A percentile compares a stretch with the other conserved stretches of the same genome.
Conservation (phyloP, 2,888 invertebrate genomes). For the Boloria euphrosyne region DNA sequence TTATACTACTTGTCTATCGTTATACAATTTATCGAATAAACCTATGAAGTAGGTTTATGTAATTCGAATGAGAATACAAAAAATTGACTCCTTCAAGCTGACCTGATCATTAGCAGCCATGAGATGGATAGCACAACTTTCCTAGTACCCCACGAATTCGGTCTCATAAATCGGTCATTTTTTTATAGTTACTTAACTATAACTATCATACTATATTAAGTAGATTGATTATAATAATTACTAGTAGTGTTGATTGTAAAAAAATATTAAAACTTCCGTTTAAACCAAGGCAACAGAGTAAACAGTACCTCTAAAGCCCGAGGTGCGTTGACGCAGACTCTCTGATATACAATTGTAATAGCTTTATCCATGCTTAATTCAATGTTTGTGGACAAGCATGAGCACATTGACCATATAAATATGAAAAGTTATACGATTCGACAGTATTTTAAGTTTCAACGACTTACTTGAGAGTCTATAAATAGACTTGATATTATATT, state of each 20-base stretch:
- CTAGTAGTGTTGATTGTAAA: not conserved
- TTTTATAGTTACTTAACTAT: too few species aligned
- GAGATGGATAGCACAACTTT: too few species aligned
- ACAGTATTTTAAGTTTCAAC: conserved; percentile 18
- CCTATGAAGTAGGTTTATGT: too few species aligned
- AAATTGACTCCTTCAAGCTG: too few species aligned
- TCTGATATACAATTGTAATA: conserved; percentile 68
- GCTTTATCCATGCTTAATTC: conserved; percentile 61
- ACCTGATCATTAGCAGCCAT: too few species aligned
- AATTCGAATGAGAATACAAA: too few species aligned
- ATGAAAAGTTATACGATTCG: conserved; percentile 30
- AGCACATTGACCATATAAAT: conserved; percentile 38
- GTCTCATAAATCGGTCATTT: too few species aligned
- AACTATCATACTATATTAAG: too few species aligned
- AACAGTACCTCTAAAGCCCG: conserved; percentile 19
- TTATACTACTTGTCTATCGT: too few species aligned
- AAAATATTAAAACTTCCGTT: not conserved
- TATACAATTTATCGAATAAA: too few species aligned
- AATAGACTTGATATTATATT: not conserved
- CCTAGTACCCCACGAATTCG: too few species aligned
- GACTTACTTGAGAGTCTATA: not conserved
- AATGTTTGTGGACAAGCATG: conserved; percentile 55
- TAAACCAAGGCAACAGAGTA: conserved; percentile 12
- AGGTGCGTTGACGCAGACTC: conserved; percentile 52
- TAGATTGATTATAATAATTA: not conserved